Conservation (phyloP, 92 coral and sea anemone genomes). For the Epizoanthus ramosus region DNA sequence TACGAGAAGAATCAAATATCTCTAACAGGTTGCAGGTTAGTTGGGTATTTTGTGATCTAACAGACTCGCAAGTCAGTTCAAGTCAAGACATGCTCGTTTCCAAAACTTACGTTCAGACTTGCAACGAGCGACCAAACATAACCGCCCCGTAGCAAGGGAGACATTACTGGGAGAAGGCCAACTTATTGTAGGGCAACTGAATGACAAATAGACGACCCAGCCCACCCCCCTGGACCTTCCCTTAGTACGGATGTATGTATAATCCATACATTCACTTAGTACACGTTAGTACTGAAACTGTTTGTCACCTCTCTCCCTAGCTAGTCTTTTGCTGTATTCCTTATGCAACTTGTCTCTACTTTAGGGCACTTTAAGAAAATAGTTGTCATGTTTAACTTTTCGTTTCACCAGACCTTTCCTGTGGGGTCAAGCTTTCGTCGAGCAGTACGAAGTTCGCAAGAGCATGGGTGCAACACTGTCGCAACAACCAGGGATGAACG, state of each 20-base stretch:
- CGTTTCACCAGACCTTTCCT: conserved; percentile 69
- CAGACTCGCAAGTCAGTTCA: neutral
- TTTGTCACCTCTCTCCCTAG: too few species aligned
- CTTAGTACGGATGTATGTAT: too few species aligned
- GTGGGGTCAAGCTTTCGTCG: conserved; percentile 95
- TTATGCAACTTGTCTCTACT: too few species aligned
- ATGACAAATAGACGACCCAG: too few species aligned
- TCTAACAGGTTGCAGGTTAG: conserved; percentile 63
- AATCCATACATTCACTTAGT: too few species aligned
- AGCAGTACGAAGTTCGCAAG: conserved; percentile 66
- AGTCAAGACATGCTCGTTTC: neutral
- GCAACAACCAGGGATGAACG: conserved; percentile 83
- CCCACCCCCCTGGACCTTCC: too few species aligned
- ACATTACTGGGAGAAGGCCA: neutral
- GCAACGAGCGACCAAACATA: too few species aligned
- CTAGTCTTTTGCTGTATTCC: too few species aligned
- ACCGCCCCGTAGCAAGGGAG: too few species aligned
- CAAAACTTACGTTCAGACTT: neutral
- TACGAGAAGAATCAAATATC: conserved; percentile 73
- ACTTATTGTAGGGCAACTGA: neutral
- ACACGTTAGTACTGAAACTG: too few species aligned
- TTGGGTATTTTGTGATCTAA: neutral
- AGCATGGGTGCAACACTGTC: conserved; percentile 80
- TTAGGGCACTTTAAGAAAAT: neutral
- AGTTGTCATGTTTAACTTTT: neutral